phyloP scores from a whole-genome alignment of 2,888 invertebrate species.

The Molorchus minor region DNA sequence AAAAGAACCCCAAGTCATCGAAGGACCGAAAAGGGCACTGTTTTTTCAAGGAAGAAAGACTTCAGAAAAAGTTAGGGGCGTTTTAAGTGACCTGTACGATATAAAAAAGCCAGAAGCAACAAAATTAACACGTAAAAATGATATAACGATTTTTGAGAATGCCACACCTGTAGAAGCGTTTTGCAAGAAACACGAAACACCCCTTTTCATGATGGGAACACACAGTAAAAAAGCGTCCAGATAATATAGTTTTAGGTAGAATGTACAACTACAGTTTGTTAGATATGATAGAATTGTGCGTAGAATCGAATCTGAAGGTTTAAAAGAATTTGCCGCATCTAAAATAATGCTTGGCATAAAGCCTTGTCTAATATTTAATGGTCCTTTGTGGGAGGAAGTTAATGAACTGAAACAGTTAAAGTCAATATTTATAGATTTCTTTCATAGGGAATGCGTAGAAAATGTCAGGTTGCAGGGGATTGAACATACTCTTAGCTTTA shows the following conservation, averaged over 20 bases:
- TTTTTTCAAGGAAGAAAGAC: slow-evolving; percentile 87
- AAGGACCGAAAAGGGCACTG: slow-evolving; percentile 85
- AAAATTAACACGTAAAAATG: slow-evolving; percentile 82
- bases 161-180: slow-evolving; percentile 79
- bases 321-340: slow-evolving; percentile 81
- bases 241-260: slow-evolving; percentile 89
- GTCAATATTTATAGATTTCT: slow-evolving; percentile 91
- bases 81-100: slow-evolving; percentile 86
- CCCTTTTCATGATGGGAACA: slow-evolving; percentile 89
- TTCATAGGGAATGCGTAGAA: slow-evolving; percentile 83
- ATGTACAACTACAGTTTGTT: slow-evolving; percentile 89
- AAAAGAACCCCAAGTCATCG: slow-evolving; percentile 87
- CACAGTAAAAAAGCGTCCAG: slow-evolving; percentile 95
- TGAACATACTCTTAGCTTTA: slow-evolving; percentile 92
- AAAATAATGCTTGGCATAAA: slow-evolving; percentile 77
- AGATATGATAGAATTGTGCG: slow-evolving; percentile 96
- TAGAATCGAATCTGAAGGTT: slow-evolving; percentile 82
- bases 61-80: slow-evolving; percentile 73
- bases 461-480: slow-evolving; percentile 90
- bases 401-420: slow-evolving; percentile 84
- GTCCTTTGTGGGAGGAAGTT: slow-evolving; percentile 87
- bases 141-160: slow-evolving; percentile 93
- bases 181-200: slow-evolving; percentile 84
- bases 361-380: slow-evolving; percentile 91
- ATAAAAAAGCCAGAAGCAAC: slow-evolving; percentile 87